Conservation (phyloP, 2,888 invertebrate species). For the Cyclophora albipunctata region DNA sequence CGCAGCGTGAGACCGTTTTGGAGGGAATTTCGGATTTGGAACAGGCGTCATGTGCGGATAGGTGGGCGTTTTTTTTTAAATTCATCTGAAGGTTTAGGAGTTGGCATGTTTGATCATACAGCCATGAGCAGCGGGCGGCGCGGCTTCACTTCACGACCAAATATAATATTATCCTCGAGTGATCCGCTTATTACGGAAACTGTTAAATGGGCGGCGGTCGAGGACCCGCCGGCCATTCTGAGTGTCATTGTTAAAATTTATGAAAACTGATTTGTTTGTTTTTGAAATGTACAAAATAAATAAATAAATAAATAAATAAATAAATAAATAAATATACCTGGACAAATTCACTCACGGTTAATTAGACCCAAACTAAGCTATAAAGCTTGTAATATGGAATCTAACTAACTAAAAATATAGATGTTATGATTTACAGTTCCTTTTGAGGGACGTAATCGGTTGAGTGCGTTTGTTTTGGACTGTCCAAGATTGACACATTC, state of each 20-base stretch:
- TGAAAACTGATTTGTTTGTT: conserved; percentile 42
- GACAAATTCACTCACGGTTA: too few species aligned
- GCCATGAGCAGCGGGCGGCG: conserved; percentile 32
- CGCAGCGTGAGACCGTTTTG: conserved; percentile 72
- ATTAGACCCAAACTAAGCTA: too few species aligned
- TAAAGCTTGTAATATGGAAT: too few species aligned
- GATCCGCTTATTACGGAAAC: conserved; percentile 43
- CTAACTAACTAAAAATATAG: too few species aligned
- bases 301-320: too few species aligned
- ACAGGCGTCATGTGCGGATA: conserved; percentile 63
- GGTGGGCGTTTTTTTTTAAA: conserved; percentile 30
- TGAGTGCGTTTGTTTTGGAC: too few species aligned
- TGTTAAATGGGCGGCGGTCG: conserved; percentile 39
- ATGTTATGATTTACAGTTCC: conserved; percentile 10
- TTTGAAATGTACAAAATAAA: conserved; percentile 29
- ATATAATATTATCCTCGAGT: conserved; percentile 44
- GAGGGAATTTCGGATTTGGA: conserved; percentile 67
- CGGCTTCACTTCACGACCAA: conserved; percentile 29
- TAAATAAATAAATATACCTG: too few species aligned
- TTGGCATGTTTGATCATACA: conserved; percentile 24
- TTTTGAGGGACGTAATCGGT: not conserved
- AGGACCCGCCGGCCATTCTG: conserved; percentile 23
- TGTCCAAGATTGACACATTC: too few species aligned
- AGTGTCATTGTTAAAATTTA: conserved; percentile 32
- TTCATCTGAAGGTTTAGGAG: conserved; percentile 26